Conservation (phyloP, 2,797 vertebrate species). For the Hybognathus amarus region DNA sequence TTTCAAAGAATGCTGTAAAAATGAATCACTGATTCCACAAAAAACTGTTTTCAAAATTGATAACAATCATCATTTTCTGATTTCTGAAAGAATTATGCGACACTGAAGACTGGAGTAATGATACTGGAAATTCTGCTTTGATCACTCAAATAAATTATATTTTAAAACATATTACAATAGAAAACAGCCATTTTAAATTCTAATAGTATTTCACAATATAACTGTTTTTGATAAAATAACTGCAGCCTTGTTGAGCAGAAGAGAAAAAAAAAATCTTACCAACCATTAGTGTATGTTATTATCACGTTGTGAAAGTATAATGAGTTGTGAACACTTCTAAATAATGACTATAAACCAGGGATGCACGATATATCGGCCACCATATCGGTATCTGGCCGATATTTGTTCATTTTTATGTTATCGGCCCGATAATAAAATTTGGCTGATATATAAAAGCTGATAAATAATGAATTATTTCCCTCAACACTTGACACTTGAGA, state of each 20-base stretch:
- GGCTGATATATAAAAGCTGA: too few species aligned
- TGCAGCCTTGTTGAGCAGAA: background rate
- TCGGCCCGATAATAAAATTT: too few species aligned
- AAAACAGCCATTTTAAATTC: background rate
- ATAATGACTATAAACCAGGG: background rate
- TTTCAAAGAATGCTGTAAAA: background rate
- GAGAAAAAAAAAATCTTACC: background rate
- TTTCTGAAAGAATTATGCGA: background rate
- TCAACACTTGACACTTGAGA: too few species aligned
- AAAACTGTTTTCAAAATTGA: background rate
- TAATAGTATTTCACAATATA: conserved; percentile 1
- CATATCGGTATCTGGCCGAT: too few species aligned
- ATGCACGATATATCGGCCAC: too few species aligned
- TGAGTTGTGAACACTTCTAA: too few species aligned
- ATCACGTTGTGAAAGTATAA: background rate
- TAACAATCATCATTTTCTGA: background rate
- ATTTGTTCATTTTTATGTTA: too few species aligned
- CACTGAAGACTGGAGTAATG: background rate
- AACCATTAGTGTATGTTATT: background rate
- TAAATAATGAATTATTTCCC: too few species aligned
- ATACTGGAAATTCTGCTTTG: background rate
- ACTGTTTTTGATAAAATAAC: too few species aligned
- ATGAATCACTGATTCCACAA: background rate
- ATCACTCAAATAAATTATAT: background rate
- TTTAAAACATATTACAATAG: background rate